Evolutionary conservation across 2,113 vertebrate species (phyloP).

Genomic region (Carassius carassius): DNA sequence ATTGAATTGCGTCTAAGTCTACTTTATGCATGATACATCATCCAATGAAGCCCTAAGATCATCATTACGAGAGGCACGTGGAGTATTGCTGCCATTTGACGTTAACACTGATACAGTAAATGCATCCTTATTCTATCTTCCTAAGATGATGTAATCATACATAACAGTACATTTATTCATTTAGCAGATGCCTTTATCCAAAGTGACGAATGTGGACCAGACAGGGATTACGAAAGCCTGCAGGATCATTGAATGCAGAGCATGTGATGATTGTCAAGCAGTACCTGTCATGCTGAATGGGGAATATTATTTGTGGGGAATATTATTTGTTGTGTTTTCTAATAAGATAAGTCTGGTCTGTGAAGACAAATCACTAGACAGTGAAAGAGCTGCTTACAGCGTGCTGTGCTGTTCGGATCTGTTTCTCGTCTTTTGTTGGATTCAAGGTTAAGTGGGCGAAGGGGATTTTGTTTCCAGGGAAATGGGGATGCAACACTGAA

Average conservation of each 20-base stretch:
- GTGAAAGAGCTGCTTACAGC: constrained; percentile 47
- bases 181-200: neutral
- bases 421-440: constrained; percentile 27
- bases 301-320: constrained; percentile 54
- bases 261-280: too few species aligned
- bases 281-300: constrained; percentile 30
- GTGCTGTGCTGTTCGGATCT: constrained; percentile 8
- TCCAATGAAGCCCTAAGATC: neutral
- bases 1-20: neutral
- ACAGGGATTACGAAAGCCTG: neutral
- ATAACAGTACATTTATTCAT: neutral
- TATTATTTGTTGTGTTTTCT: constrained; percentile 36
- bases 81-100: neutral
- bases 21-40: constrained; percentile 28
- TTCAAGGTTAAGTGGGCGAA: neutral
- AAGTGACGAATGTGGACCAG: neutral
- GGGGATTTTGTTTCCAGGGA: constrained; percentile 39
- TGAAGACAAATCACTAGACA: constrained; percentile 33
- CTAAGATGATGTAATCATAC: neutral
- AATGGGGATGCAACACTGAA: constrained; percentile 31
- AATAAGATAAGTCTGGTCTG: constrained; percentile 61
- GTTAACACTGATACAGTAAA: neutral
- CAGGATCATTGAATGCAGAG: neutral
- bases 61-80: neutral
- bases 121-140: neutral